These are phyloP conservation scores for Cantharis rufa DNA, from an alignment of 2,888 invertebrate genomes.

Conservation along the genomic window DNA sequence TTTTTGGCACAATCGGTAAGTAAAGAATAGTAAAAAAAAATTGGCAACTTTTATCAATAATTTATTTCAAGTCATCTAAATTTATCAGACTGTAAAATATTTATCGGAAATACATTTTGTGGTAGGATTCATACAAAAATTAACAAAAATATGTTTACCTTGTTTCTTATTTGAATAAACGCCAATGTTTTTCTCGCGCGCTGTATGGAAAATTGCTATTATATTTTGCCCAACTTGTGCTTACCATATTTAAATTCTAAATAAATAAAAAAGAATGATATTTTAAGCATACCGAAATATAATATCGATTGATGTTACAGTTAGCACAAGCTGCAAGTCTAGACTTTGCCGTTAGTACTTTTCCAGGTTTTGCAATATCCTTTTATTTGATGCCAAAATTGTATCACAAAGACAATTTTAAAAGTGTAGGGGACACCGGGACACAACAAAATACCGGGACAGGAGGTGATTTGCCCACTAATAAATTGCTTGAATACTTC, in stretches of 20 bases:
- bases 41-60: neutral
- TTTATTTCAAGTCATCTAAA: neutral
- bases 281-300: neutral
- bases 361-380: constrained; percentile 2
- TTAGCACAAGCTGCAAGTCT: neutral
- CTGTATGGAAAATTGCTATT: neutral
- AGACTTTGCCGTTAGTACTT: neutral
- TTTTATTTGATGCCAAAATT: neutral
- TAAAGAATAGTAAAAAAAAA: neutral
- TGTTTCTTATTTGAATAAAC: neutral
- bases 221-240: neutral
- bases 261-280: no score
- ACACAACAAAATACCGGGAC: neutral
- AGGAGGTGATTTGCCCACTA: neutral
- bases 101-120: neutral
- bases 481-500: neutral
- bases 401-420: neutral
- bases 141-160: neutral
- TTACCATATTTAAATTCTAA: neutral
- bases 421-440: neutral
- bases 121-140: neutral
- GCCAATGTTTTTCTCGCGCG: neutral
- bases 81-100: neutral
- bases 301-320: neutral
- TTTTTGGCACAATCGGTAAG: neutral